Percentiles rank a stretch among this genome's conserved stretches.
Evolutionary conservation across 2,888 invertebrate genomes (phyloP).

Genomic region (Amphipoea oculea): DNA sequence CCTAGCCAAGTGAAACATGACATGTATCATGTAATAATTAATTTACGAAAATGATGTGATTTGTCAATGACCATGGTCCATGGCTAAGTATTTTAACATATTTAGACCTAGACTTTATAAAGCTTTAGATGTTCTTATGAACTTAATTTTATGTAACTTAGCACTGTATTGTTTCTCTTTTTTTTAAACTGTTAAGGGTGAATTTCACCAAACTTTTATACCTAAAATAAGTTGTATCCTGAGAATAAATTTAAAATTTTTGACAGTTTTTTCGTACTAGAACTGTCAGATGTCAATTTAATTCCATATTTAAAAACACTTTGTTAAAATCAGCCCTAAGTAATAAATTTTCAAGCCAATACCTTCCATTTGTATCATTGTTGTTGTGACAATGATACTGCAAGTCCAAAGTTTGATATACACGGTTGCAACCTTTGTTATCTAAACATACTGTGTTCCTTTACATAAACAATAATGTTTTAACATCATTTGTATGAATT

Average conservation of each 20-base stretch:
- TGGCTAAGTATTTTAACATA: background rate
- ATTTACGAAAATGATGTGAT: background rate
- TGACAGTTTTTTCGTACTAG: background rate
- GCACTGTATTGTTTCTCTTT: background rate
- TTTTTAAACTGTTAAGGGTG: background rate
- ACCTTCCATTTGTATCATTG: slow-evolving; percentile 1
- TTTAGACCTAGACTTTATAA: background rate
- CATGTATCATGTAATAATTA: background rate
- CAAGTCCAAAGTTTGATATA: slow-evolving; percentile 42
- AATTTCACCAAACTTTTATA: background rate
- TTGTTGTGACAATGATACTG: slow-evolving; percentile 2
- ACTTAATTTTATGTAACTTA: background rate
- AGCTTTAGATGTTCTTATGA: background rate
- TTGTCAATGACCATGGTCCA: background rate
- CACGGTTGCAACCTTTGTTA: slow-evolving; percentile 36
- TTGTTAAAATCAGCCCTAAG: background rate
- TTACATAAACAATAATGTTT: slow-evolving; percentile 18
- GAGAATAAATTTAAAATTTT: background rate
- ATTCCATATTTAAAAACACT: background rate
- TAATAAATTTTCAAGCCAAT: background rate
- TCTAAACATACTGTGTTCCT: slow-evolving; percentile 32
- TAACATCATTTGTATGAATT: slow-evolving; percentile 7
- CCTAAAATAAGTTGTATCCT: background rate
- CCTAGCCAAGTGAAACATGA: no score
- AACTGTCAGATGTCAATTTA: background rate